Conservation (phyloP, 2,888 invertebrate species). For the Drosophila robusta region DNA sequence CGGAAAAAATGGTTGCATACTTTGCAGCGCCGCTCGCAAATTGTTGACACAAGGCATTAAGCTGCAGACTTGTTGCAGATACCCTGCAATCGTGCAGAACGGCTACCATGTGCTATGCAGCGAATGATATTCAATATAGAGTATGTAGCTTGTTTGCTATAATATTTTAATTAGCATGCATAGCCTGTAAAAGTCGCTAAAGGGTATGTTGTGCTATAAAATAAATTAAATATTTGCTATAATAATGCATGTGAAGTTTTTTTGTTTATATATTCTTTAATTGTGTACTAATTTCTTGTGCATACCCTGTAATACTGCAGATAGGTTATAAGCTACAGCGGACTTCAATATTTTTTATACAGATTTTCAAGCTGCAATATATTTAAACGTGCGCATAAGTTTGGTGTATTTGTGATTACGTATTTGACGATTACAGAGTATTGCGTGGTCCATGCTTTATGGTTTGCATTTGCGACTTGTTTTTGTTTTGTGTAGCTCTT, state of each 20-base stretch:
- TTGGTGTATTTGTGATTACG: not conserved
- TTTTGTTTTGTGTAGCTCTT: constrained; percentile 14
- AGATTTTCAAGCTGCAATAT: not conserved
- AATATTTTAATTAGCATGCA: too few relatives aligned
- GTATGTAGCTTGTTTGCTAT: too few relatives aligned
- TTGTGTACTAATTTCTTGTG: too few relatives aligned
- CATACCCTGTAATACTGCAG: not conserved
- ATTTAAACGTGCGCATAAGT: too few relatives aligned
- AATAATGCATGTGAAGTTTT: too few relatives aligned
- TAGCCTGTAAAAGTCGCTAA: not conserved
- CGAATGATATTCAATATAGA: too few relatives aligned
- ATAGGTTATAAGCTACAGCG: too few relatives aligned
- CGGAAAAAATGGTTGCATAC: constrained; percentile 57
- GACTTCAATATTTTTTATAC: not conserved
- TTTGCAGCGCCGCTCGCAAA: constrained; percentile 66
- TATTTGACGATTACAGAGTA: constrained; percentile 2
- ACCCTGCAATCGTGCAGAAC: constrained; percentile 25
- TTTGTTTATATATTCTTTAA: too few relatives aligned
- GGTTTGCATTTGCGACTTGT: not conserved
- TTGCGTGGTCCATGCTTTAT: not conserved
- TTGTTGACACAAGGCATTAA: constrained; percentile 82
- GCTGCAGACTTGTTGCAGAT: constrained; percentile 37
- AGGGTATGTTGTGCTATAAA: too few relatives aligned
- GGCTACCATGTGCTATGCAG: not conserved
- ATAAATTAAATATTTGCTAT: too few relatives aligned